Evolutionary conservation across 2,113 vertebrate genomes (phyloP), one percentile per base, ranked within the genome.

Genomic region (Tauraco erythrolophus): DNA sequence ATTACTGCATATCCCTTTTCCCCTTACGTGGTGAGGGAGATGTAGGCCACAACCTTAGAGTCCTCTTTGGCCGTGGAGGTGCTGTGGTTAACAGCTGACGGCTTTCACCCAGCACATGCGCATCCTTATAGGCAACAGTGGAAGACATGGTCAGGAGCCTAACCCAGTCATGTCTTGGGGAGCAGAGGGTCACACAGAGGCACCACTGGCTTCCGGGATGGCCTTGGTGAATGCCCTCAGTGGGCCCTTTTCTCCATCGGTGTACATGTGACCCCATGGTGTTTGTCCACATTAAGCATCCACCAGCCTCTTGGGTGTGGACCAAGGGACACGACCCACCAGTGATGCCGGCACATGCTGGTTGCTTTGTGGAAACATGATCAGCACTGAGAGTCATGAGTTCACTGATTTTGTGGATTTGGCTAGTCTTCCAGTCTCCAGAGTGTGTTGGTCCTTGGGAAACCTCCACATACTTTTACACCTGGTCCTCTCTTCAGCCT

Each of bases 151-250:
- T 24, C 7, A 7, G 66, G 48, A 76, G 24, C 33, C 7, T 24
- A 74, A 23, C 30, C 13, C 54, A 56, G 35, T 18, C 1, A 0
- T 5, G 23, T 39, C 37, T 62, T 56, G 2, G 2, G 72, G 19
- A 68, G n/a, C 7, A 12, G 17, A 57, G 50, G 22, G 28, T 43
- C 4, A 0, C 37, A 46, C 50, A 56, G 64, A 65, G 50, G 37
- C 65, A 54, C 51, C 4, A 6, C 25, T 31, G 50, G 31, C 25
- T 62, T n/a, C 71, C 71, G 75, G n/a, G 22, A 8, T 43, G 60
- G 33, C 83, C 61, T 51, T 43, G 48, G 31, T 43, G 33, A 28
- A 43, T 31, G 1, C 2, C 16, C 19, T 33, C 1, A 0, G 41
- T 10, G n/a, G 66, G 1, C 13, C 10, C 22, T 16, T 82, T 79